Evolutionary conservation across 2,888 invertebrate species (phyloP).

Genomic region (Dichetophora obliterata): DNA sequence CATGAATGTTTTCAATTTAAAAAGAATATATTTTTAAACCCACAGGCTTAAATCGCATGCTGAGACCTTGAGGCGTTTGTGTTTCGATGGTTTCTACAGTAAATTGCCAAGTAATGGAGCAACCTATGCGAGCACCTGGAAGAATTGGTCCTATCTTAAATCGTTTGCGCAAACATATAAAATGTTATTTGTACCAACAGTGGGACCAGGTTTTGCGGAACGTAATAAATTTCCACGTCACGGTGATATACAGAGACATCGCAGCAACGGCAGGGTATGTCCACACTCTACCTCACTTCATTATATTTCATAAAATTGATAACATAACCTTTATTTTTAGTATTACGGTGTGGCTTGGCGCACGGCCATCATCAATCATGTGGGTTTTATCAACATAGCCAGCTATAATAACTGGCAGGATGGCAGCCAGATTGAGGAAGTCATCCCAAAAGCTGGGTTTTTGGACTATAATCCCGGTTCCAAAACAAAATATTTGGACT

Average conservation of each 20-base stretch:
- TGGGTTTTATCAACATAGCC: slow-evolving; percentile 75
- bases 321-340: slow-evolving; percentile 44
- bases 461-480: slow-evolving; percentile 75
- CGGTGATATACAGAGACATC: slow-evolving; percentile 66
- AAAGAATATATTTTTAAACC: no score
- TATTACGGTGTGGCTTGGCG: slow-evolving; percentile 78
- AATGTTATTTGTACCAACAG: slow-evolving; percentile 77
- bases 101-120: slow-evolving; percentile 78
- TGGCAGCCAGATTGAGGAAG: slow-evolving; percentile 82
- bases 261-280: slow-evolving; percentile 67
- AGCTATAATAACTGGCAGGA: slow-evolving; percentile 84
- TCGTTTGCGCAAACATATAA: slow-evolving; percentile 74
- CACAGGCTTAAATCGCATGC: slow-evolving; percentile 70
- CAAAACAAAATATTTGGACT: slow-evolving; percentile 75
- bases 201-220: slow-evolving; percentile 80
- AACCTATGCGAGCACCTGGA: slow-evolving; percentile 76
- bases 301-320: neutral
- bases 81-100: slow-evolving; percentile 76
- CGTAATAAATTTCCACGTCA: slow-evolving; percentile 71
- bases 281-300: neutral
- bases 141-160: slow-evolving; percentile 73
- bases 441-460: slow-evolving; percentile 64
- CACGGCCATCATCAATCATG: slow-evolving; percentile 73
- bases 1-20: no score
- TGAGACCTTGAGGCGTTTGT: slow-evolving; percentile 71